A percentile compares a stretch with the other conserved stretches of the same genome.
These are phyloP conservation scores for Polyploca ridens DNA, from an alignment of 2,888 invertebrate species.

Conservation along the genomic window DNA sequence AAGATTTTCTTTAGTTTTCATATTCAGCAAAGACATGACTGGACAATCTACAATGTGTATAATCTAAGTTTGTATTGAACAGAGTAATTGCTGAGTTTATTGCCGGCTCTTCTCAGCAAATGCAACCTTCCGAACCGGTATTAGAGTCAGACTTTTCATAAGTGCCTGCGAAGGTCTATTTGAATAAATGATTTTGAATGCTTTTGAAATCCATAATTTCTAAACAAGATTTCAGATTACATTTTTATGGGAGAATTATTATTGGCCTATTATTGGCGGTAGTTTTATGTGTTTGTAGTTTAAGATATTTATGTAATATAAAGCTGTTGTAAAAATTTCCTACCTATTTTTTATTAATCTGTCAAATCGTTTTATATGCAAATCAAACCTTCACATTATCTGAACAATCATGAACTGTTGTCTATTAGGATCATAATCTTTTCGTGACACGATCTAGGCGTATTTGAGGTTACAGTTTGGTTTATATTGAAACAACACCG, in stretches of 20 bases:
- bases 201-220: background rate
- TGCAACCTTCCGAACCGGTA: no score
- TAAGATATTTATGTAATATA: no score
- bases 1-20: background rate
- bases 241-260: background rate
- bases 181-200: no score
- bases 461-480: slow-evolving; percentile 45
- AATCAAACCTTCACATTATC: slow-evolving; percentile 38
- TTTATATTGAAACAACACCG: slow-evolving; percentile 40
- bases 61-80: no score
- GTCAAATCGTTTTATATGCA: slow-evolving; percentile 25
- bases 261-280: no score
- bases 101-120: no score
- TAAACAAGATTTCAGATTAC: background rate
- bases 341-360: background rate
- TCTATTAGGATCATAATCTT: slow-evolving; percentile 36
- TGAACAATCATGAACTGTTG: slow-evolving; percentile 39
- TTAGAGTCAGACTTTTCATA: no score
- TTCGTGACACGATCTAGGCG: slow-evolving; percentile 53
- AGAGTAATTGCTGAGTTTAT: no score
- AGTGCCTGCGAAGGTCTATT: no score
- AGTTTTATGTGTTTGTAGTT: no score
- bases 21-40: background rate
- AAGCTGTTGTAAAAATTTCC: no score
- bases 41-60: no score